These are phyloP conservation scores for Pterostichus niger DNA, from an alignment of 2,888 invertebrate genomes.

Conservation along the genomic window DNA sequence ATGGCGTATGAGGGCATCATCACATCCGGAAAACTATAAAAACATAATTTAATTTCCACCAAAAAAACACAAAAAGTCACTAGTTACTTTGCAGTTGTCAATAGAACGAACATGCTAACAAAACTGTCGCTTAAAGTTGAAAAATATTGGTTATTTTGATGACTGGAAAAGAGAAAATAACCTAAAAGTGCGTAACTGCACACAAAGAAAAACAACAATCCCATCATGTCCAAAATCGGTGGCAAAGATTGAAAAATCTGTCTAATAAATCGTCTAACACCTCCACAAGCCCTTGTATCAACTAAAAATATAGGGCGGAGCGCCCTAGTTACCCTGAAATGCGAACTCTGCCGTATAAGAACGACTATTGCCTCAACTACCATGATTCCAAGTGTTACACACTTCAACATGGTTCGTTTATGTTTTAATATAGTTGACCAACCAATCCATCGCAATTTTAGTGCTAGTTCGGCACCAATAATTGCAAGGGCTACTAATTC, in stretches of 20 bases:
- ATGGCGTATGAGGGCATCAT: conserved; percentile 94
- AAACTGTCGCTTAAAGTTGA: conserved; percentile 89
- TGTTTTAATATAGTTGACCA: conserved; percentile 90
- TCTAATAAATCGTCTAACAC: conserved; percentile 86
- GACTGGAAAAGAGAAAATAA: conserved; percentile 89
- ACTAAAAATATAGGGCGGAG: conserved; percentile 93
- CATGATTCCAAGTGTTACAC: conserved; percentile 88
- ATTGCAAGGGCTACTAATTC: conserved; percentile 88
- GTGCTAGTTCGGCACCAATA: conserved; percentile 87
- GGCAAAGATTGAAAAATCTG: conserved; percentile 92
- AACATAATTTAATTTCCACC: conserved; percentile 73
- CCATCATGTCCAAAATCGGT: conserved; percentile 93
- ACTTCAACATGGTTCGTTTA: conserved; percentile 92
- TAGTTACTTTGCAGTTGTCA: conserved; percentile 95
- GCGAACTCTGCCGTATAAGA: conserved; percentile 88
- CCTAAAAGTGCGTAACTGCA: conserved; percentile 90
- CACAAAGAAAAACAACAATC: conserved; percentile 90
- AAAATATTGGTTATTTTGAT: conserved; percentile 88
- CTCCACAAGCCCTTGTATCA: conserved; percentile 91
- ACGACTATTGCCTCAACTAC: conserved; percentile 90
- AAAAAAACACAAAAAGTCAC: conserved; percentile 74
- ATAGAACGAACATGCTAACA: conserved; percentile 91
- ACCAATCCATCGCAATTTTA: conserved; percentile 93
- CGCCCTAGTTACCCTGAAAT: conserved; percentile 92
- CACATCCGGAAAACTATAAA: conserved; percentile 90